phyloP scores from a whole-genome alignment of 1,140 invertebrate species.

The Bombus difficillimus region DNA sequence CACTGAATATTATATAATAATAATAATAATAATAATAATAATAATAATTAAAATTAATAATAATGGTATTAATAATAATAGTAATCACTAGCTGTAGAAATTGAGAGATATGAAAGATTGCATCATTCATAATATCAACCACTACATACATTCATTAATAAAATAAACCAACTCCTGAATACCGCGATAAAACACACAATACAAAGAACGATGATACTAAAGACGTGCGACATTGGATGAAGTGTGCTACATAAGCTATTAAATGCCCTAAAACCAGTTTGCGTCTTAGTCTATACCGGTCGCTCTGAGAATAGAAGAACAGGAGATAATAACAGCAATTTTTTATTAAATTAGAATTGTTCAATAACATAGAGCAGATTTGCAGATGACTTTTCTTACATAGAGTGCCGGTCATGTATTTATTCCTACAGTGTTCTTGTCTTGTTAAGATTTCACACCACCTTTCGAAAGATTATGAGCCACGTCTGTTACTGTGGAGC shows the following conservation, averaged over 20 bases:
- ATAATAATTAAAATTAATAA: not conserved
- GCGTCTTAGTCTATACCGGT: not conserved
- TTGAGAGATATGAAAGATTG: not conserved
- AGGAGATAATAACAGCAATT: not conserved
- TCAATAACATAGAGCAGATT: not conserved
- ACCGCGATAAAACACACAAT: not conserved
- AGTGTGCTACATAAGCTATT: not conserved
- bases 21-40: conserved; percentile 8
- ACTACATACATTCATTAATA: not conserved
- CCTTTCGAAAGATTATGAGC: not conserved
- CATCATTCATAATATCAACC: not conserved
- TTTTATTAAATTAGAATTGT: not conserved
- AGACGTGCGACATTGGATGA: not conserved
- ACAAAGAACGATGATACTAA: not conserved
- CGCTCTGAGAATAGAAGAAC: not conserved
- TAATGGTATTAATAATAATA: not conserved
- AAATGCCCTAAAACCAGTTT: not conserved
- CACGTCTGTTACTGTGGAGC: no score
- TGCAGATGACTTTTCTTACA: not conserved
- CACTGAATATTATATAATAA: conserved; percentile 30
- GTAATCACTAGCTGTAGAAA: not conserved
- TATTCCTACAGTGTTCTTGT: not conserved
- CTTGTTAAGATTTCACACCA: not conserved
- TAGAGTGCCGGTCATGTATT: not conserved
- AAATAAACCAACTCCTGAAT: not conserved